Evolutionary conservation across 1,140 invertebrate genomes (phyloP).

Genomic region (Drosophila parvula): DNA sequence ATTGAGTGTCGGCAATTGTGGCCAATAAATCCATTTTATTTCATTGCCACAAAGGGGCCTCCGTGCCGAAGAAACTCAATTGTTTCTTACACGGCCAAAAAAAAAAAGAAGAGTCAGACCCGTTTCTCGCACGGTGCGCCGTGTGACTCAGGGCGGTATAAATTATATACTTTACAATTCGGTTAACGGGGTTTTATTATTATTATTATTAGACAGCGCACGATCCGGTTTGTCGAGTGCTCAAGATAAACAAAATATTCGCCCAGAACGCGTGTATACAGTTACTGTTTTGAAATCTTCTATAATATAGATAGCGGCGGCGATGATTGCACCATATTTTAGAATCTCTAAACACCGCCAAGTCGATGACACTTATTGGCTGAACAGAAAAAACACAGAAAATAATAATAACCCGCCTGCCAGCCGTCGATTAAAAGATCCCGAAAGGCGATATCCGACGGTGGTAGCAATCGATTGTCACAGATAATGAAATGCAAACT

Average conservation of each 20-base stretch:
- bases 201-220: conserved; percentile 12
- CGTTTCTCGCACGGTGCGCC: background rate
- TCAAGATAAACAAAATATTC: conserved; percentile 45
- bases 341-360: conserved; percentile 27
- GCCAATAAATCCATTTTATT: conserved; percentile 40
- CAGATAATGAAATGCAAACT: conserved; percentile 46
- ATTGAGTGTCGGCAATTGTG: conserved; percentile 58
- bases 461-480: conserved; percentile 48
- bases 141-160: conserved; percentile 17
- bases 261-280: conserved; percentile 14
- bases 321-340: conserved; percentile 45
- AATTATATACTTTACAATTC: conserved; percentile 58
- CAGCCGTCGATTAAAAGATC: conserved; percentile 34
- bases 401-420: conserved; percentile 25
- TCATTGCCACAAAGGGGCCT: background rate
- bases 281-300: background rate
- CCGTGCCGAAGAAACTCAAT: conserved; percentile 1
- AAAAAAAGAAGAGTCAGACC: background rate
- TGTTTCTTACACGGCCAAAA: background rate
- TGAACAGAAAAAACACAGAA: conserved; percentile 20
- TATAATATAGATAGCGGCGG: conserved; percentile 18
- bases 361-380: conserved; percentile 65
- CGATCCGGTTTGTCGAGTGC: conserved; percentile 61
- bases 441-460: conserved; percentile 6
- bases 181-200: conserved; percentile 47